Conservation (phyloP, 2,888 invertebrate genomes). For the Tenodera sinensis region DNA sequence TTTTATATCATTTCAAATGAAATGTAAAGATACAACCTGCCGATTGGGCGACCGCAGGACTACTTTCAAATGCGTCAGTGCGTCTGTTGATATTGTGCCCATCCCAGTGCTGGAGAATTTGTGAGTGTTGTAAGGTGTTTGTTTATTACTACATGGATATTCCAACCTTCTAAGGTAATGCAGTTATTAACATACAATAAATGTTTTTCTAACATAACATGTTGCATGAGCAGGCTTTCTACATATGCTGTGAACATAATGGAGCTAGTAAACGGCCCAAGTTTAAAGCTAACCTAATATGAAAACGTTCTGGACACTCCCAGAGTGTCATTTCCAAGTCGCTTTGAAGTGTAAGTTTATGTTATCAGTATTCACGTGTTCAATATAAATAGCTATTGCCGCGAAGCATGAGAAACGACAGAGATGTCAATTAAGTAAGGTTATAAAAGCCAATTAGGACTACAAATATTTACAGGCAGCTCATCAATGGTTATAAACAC, state of each 20-base stretch:
- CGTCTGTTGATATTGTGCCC: conserved; percentile 27
- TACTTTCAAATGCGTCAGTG: conserved; percentile 29
- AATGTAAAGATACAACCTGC: not conserved
- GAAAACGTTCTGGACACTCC: not conserved
- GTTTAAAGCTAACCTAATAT: not conserved
- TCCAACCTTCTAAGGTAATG: conserved; percentile 26
- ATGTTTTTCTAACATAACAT: not conserved
- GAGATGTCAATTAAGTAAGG: not conserved
- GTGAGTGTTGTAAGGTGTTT: conserved; percentile 16
- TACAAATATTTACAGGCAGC: not conserved
- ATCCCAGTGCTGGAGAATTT: conserved; percentile 23
- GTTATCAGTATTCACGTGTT: not conserved
- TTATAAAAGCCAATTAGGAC: not conserved
- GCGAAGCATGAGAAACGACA: not conserved
- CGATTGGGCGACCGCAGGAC: conserved; percentile 12
- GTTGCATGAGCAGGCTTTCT: not conserved
- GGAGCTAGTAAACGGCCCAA: not conserved
- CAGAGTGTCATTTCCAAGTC: not conserved
- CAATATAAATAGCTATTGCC: not conserved
- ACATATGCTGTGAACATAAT: not conserved
- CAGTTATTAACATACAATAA: not conserved
- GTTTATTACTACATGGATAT: conserved; percentile 28
- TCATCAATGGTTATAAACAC: not conserved
- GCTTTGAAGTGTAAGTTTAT: not conserved
- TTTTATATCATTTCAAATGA: not conserved